These are phyloP conservation scores for Drosophila nigrodunni DNA, from an alignment of 1,140 invertebrate species.

Conservation along the genomic window DNA sequence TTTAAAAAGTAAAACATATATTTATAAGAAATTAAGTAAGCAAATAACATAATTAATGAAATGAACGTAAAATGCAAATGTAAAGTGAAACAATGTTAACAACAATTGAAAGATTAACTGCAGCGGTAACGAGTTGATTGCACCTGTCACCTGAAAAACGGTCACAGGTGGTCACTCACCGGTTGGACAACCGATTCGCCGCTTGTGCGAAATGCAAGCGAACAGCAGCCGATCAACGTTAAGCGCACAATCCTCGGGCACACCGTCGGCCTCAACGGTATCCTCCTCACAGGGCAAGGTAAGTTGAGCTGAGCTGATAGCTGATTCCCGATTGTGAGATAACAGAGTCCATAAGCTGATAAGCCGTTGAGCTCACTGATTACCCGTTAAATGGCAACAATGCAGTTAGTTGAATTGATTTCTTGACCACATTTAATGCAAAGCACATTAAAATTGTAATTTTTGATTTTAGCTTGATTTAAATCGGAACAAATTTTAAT, in stretches of 20 bases:
- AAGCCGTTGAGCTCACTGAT: background rate
- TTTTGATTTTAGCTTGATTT: no score
- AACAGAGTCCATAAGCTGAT: background rate
- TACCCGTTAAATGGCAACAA: background rate
- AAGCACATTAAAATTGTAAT: no score
- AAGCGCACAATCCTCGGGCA: constrained; percentile 84
- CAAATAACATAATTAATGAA: background rate
- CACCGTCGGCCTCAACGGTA: constrained; percentile 82
- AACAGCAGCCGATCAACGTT: constrained; percentile 80
- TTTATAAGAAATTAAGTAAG: background rate
- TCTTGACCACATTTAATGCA: no score
- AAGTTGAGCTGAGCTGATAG: constrained; percentile 20
- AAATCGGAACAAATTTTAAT: no score
- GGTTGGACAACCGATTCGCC: constrained; percentile 12
- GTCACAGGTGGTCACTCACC: constrained; percentile 2
- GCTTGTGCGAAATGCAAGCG: constrained; percentile 77
- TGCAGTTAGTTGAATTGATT: no score
- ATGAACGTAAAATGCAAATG: background rate
- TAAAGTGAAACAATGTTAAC: constrained; percentile 21
- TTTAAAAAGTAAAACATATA: background rate
- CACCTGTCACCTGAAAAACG: background rate
- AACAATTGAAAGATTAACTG: constrained; percentile 11
- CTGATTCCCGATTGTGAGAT: no score
- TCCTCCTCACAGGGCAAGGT: constrained; percentile 83
- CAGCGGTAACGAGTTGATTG: constrained; percentile 30